A percentile compares a stretch with the other conserved stretches of the same genome.
phyloP scores from a whole-genome alignment of 2,113 vertebrate genomes.

The cattle (Bos taurus) region ARS-UCD2.0 NC_037343.1:38297501-38298000 shows the following conservation, averaged over 20 bases:
- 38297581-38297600: background rate
- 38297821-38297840: constrained; percentile 38
- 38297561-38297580: background rate
- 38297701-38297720: background rate
- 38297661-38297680: background rate
- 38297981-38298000: background rate
- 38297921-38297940: constrained; percentile 22
- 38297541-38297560: background rate
- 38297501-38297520: background rate
- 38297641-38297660: background rate
- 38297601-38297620: background rate
- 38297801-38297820: constrained; percentile 41
- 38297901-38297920: constrained; percentile 32
- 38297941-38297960: constrained; percentile 13
- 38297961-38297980: background rate
- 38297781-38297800: constrained; percentile 41
- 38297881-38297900: constrained; percentile 30
- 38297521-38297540: background rate
- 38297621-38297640: background rate
- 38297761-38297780: constrained; percentile 42
- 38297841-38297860: constrained; percentile 58
- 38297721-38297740: background rate
- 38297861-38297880: constrained; percentile 58
- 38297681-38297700: background rate
- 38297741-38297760: background rate